phyloP scores from a whole-genome alignment of 2,113 vertebrate species.

The Ctenodactylus gundi region DNA sequence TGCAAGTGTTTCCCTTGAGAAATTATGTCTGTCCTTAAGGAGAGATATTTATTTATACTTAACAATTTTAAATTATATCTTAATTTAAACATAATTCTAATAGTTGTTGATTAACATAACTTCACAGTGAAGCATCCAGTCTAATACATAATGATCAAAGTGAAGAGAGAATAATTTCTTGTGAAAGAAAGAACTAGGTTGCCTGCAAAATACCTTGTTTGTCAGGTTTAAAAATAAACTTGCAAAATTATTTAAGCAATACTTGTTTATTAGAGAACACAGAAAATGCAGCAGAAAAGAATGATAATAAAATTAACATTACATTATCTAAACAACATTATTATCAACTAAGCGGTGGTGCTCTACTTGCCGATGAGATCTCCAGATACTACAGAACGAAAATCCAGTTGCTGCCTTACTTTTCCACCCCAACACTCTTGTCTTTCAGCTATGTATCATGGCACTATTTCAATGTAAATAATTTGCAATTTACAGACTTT shows the following conservation, averaged over 20 bases:
- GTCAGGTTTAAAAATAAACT: conserved; percentile 5
- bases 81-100: not conserved
- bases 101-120: not conserved
- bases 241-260: not conserved
- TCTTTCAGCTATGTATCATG: not conserved
- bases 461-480: not conserved
- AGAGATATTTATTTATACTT: not conserved
- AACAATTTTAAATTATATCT: not conserved
- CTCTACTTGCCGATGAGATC: not conserved
- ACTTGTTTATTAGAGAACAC: not conserved
- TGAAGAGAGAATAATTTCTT: not conserved
- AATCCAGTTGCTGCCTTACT: not conserved
- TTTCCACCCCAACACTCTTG: not conserved
- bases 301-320: not conserved
- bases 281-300: not conserved
- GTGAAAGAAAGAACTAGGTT: not conserved
- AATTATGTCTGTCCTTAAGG: not conserved
- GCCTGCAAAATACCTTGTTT: not conserved
- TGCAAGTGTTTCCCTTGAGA: not conserved
- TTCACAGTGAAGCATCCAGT: not conserved
- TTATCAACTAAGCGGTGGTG: not conserved
- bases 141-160: not conserved
- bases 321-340: not conserved
- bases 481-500: not conserved
- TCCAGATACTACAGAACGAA: not conserved